Percentiles rank a stretch among this genome's conserved stretches.
phyloP scores from a whole-genome alignment of 2,888 invertebrate species.

The Sinhomidia bicolor region DNA sequence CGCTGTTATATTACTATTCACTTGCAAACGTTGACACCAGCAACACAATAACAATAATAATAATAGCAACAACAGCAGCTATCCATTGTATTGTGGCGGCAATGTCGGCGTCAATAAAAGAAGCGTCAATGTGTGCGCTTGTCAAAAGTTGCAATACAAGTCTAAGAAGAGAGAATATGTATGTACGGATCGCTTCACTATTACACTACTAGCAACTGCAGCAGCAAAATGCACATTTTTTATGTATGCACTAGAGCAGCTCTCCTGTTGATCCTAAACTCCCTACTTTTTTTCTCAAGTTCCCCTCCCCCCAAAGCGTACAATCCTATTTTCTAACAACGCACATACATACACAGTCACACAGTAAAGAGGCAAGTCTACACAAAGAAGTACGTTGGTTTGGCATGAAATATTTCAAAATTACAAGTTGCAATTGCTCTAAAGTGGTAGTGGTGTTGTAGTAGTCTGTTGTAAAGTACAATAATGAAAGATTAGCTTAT shows the following conservation, averaged over 20 bases:
- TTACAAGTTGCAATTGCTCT: not conserved
- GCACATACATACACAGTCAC: not conserved
- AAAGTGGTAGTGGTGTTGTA: not conserved
- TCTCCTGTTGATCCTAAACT: conserved; percentile 47
- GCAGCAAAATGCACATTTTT: not conserved
- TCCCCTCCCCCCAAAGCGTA: not conserved
- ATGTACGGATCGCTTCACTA: not conserved
- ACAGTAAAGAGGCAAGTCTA: too few species aligned
- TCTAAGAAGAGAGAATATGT: not conserved
- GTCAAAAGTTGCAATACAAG: not conserved
- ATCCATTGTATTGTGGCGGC: not conserved
- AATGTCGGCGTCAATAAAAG: not conserved
- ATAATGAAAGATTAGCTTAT: not conserved
- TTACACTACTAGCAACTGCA: not conserved
- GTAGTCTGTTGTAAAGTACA: not conserved
- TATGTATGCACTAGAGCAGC: not conserved
- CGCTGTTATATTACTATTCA: not conserved
- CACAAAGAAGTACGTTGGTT: not conserved
- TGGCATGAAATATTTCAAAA: not conserved
- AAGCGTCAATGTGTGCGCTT: not conserved
- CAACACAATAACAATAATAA: not conserved
- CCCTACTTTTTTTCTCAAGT: not conserved
- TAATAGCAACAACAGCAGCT: not conserved
- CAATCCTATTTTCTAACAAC: not conserved
- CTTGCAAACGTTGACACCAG: not conserved